These are phyloP conservation scores for Dysdera silvatica DNA, from an alignment of 1,140 invertebrate genomes.

Conservation along the genomic window DNA sequence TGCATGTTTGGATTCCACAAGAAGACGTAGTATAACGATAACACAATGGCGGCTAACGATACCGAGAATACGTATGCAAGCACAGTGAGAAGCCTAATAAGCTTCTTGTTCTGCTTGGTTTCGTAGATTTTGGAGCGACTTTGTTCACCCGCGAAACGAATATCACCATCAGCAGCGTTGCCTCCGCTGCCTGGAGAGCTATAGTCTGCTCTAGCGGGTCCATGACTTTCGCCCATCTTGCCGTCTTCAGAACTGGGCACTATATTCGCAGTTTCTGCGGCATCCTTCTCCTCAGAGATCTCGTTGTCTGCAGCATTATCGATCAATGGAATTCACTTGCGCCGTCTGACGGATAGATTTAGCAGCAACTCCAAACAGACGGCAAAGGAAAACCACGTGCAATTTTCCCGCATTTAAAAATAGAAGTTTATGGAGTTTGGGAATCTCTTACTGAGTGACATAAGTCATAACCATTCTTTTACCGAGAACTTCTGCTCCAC, in stretches of 20 bases:
- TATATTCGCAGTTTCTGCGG: too few relatives aligned
- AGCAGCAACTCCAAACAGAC: too few relatives aligned
- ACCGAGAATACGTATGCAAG: slow-evolving; percentile 91
- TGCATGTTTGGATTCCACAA: slow-evolving; percentile 74
- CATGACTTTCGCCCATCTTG: slow-evolving; percentile 14
- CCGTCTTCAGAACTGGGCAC: background rate
- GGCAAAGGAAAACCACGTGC: too few relatives aligned
- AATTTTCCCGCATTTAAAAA: too few relatives aligned
- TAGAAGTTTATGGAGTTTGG: too few relatives aligned
- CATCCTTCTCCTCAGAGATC: too few relatives aligned
- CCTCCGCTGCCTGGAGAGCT: background rate
- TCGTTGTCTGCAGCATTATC: too few relatives aligned
- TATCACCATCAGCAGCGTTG: slow-evolving; percentile 15
- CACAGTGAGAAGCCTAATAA: slow-evolving; percentile 85
- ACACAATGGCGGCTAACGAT: slow-evolving; percentile 84
- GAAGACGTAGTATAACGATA: slow-evolving; percentile 91
- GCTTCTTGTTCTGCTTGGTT: slow-evolving; percentile 73
- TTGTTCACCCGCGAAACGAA: slow-evolving; percentile 16
- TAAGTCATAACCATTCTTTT: too few relatives aligned
- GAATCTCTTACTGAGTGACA: too few relatives aligned
- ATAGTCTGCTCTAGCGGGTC: slow-evolving; percentile 6
- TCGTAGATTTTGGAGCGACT: slow-evolving; percentile 58
- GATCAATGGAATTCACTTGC: too few relatives aligned
- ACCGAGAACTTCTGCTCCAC: too few relatives aligned
- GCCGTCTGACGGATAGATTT: too few relatives aligned